Evolutionary conservation across 1,140 invertebrate genomes (phyloP).

Genomic region (Thaumetopoea pityocampa): DNA sequence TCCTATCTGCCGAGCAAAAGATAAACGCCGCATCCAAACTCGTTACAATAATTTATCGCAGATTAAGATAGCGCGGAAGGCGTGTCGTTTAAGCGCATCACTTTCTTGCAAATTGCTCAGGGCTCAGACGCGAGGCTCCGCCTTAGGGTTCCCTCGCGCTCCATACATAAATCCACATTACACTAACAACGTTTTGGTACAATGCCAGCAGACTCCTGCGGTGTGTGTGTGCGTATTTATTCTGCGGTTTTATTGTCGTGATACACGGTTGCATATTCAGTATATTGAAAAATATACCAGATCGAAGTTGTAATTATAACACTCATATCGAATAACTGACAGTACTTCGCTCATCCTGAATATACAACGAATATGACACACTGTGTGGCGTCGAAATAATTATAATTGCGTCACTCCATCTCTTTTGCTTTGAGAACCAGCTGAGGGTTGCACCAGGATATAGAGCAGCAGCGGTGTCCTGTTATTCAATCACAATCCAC

Average conservation of each 20-base stretch:
- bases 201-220: slow-evolving; percentile 48
- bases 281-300: no score
- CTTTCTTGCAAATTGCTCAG: slow-evolving; percentile 48
- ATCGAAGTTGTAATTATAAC: no score
- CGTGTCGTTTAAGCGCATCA: slow-evolving; percentile 9
- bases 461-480: no score
- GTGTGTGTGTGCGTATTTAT: slow-evolving; percentile 8
- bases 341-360: no score
- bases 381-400: no score
- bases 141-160: slow-evolving; percentile 41
- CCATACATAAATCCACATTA: slow-evolving; percentile 66
- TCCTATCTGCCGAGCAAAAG: neutral
- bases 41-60: slow-evolving; percentile 6
- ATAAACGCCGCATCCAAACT: slow-evolving; percentile 1
- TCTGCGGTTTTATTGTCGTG: slow-evolving; percentile 9
- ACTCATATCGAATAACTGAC: no score
- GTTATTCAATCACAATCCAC: no score
- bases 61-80: slow-evolving; percentile 14
- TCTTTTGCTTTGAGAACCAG: no score
- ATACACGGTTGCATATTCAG: neutral
- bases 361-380: no score
- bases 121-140: slow-evolving; percentile 49
- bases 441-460: no score
- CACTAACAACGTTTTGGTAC: slow-evolving; percentile 65
- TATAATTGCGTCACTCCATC: no score